Percentiles rank a stretch among this genome's conserved stretches.
These are phyloP conservation scores for Halcyon leucocephala DNA, from an alignment of 2,797 vertebrate genomes.

Conservation along the genomic window DNA sequence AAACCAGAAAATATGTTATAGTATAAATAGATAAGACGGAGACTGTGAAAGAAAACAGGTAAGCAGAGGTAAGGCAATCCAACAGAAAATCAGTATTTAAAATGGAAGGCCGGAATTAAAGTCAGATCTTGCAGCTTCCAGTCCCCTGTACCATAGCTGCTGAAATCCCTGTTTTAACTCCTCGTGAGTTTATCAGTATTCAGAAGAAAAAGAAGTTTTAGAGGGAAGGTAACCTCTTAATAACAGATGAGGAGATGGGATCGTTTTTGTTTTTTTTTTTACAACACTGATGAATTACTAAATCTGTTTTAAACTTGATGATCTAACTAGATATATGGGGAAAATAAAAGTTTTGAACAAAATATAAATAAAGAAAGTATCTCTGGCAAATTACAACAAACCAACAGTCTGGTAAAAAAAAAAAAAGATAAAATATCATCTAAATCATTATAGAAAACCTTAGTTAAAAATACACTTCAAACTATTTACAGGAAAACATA, in stretches of 20 bases:
- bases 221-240: neutral
- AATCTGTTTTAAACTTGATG: neutral
- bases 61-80: neutral
- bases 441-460: neutral
- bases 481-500: neutral
- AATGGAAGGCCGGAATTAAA: neutral
- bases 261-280: neutral
- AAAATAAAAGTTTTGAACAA: neutral
- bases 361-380: neutral
- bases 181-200: neutral
- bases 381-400: neutral
- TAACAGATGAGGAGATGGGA: neutral
- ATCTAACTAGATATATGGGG: neutral
- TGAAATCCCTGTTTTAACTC: neutral
- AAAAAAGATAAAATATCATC: neutral
- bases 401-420: neutral
- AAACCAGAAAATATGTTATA: neutral
- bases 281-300: neutral
- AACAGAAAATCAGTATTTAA: neutral
- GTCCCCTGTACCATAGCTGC: neutral
- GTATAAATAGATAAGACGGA: neutral
- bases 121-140: neutral
- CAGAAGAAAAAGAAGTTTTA: neutral
- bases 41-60: neutral
- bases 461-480: neutral